These are phyloP conservation scores for Podarcis lilfordi DNA, from an alignment of 2,797 vertebrate species.

Conservation along the genomic window DNA sequence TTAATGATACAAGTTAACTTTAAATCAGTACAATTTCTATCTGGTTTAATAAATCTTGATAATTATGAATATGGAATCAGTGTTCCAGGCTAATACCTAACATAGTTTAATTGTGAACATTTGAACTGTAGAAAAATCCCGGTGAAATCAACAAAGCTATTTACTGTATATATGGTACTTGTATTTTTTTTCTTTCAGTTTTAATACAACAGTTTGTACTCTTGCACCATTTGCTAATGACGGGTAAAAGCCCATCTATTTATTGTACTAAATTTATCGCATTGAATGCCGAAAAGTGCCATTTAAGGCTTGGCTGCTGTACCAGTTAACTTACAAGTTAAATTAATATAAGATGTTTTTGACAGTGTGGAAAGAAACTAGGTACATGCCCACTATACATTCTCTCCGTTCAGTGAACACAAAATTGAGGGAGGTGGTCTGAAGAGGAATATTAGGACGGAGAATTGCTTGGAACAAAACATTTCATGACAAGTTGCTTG, in stretches of 20 bases:
- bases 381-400: background rate
- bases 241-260: background rate
- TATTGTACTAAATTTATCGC: background rate
- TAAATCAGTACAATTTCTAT: background rate
- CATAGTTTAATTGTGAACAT: no score
- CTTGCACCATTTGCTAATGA: background rate
- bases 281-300: background rate
- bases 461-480: conserved; percentile 16
- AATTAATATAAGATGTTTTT: conserved; percentile 1
- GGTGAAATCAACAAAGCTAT: background rate
- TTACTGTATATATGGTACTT: background rate
- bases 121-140: background rate
- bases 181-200: no score
- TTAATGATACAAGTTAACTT: background rate
- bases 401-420: background rate
- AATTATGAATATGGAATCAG: background rate
- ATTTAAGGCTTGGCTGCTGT: background rate
- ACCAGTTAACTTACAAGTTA: background rate
- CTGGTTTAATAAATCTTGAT: background rate
- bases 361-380: background rate
- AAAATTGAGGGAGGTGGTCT: background rate
- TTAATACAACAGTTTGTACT: no score
- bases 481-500: conserved; percentile 32
- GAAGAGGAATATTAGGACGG: background rate
- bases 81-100: no score